phyloP scores from a whole-genome alignment of 2,797 vertebrate genomes.

The Bradypus variegatus region DNA sequence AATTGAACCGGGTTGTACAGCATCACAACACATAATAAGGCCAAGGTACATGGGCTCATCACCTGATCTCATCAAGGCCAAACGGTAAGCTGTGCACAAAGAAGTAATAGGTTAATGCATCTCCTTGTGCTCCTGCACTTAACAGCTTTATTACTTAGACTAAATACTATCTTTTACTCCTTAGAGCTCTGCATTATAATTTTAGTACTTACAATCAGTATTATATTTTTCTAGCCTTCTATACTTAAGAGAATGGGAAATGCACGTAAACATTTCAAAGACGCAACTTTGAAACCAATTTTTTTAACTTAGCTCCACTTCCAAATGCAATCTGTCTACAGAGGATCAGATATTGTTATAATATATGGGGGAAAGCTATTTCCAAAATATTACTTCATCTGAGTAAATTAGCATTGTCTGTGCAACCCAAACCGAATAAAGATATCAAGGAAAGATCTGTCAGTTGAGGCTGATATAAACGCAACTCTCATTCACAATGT shows the following conservation, averaged over 20 bases:
- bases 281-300: neutral
- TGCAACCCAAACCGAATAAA: conserved; percentile 11
- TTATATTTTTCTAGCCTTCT: neutral
- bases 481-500: neutral
- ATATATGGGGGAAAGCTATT: neutral
- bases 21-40: neutral
- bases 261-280: neutral
- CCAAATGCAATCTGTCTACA: neutral
- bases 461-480: neutral
- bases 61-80: neutral
- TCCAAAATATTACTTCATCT: conserved; percentile 3
- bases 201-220: neutral
- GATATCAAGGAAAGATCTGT: neutral
- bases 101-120: neutral
- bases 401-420: conserved; percentile 8
- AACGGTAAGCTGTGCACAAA: neutral
- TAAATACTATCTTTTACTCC: neutral
- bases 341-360: neutral
- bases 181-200: neutral
- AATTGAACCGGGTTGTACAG: neutral
- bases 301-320: conserved; percentile 1
- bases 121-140: neutral
- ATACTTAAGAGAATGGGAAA: neutral
- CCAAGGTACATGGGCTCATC: neutral
- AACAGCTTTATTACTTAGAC: neutral